phyloP scores from a whole-genome alignment of 2,797 vertebrate species.

The Chaetodon trifasciatus region DNA sequence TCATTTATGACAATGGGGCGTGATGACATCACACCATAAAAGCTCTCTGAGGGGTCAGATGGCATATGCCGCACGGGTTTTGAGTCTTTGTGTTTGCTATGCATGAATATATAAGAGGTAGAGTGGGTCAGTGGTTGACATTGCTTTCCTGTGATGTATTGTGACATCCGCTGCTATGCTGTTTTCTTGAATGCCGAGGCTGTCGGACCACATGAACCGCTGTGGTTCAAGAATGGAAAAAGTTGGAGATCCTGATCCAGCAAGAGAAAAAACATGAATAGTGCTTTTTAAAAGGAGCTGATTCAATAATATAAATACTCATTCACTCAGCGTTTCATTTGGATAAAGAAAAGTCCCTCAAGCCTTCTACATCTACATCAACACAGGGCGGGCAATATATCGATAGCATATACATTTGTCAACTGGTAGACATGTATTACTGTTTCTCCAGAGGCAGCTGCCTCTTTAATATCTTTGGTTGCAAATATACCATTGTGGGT shows the following conservation, averaged over 20 bases:
- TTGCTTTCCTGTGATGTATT: slow-evolving; percentile 81
- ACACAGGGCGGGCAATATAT: neutral
- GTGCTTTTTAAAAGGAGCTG: slow-evolving; percentile 6
- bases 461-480: slow-evolving; percentile 10
- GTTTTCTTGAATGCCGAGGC: slow-evolving; percentile 31
- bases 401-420: slow-evolving; percentile 3
- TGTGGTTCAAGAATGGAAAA: slow-evolving; percentile 39
- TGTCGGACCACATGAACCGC: slow-evolving; percentile 22
- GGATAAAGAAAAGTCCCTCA: neutral
- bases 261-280: slow-evolving; percentile 8
- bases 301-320: slow-evolving; percentile 16
- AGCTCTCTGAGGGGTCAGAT: slow-evolving; percentile 74
- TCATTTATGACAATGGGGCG: slow-evolving; percentile 85
- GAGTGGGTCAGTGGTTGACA: slow-evolving; percentile 77
- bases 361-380: neutral
- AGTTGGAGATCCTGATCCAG: slow-evolving; percentile 13
- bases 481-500: neutral
- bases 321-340: neutral
- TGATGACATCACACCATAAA: slow-evolving; percentile 86
- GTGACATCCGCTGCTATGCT: slow-evolving; percentile 67
- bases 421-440: neutral
- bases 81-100: slow-evolving; percentile 79
- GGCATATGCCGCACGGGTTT: slow-evolving; percentile 59
- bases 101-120: slow-evolving; percentile 80
- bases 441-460: neutral